Percentiles rank a stretch among this genome's conserved stretches.
These are phyloP conservation scores for Bombyx mori DNA, from an alignment of 1,140 invertebrate species.

Conservation along the genomic window ASM3026992v2 NC_085134.1:8527501-8528000, in stretches of 20 bases:
- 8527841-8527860: not conserved
- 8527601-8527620: constrained; percentile 49
- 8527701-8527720: constrained; percentile 24
- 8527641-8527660: constrained; percentile 38
- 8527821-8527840: constrained; percentile 6
- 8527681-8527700: constrained; percentile 41
- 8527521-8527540: too few species aligned
- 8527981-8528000: too few species aligned
- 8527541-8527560: too few species aligned
- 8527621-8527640: constrained; percentile 48
- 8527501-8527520: too few species aligned
- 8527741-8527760: constrained; percentile 38
- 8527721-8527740: constrained; percentile 29
- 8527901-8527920: too few species aligned
- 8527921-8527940: too few species aligned
- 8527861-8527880: too few species aligned
- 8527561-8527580: too few species aligned
- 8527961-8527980: too few species aligned
- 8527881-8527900: too few species aligned
- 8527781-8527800: constrained; percentile 43
- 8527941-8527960: too few species aligned
- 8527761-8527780: constrained; percentile 35
- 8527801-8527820: constrained; percentile 44
- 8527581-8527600: constrained; percentile 55
- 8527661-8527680: constrained; percentile 41